Evolutionary conservation across 92 coral and sea anemone species (phyloP).

Genomic region (Palythoa heliodiscus): DNA sequence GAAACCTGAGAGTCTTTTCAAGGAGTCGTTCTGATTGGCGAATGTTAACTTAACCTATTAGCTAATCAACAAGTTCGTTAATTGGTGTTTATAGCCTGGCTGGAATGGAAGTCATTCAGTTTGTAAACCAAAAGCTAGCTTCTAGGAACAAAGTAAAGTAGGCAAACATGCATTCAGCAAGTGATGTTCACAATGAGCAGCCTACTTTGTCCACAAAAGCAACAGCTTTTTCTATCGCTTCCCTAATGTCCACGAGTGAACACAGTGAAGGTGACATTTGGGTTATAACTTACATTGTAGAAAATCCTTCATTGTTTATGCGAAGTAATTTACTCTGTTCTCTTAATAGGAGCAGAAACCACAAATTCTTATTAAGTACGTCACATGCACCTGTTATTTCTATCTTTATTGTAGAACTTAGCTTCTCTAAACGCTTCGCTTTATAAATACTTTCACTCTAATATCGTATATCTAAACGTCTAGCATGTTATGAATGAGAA

Average conservation of each 20-base stretch:
- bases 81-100: conserved; percentile 78
- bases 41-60: conserved; percentile 61
- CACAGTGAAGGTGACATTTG: conserved; percentile 61
- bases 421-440: neutral
- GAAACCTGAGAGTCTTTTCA: conserved; percentile 27
- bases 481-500: neutral
- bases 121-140: conserved; percentile 39
- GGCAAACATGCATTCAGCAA: conserved; percentile 27
- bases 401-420: neutral
- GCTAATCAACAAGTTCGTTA: conserved; percentile 79
- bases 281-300: neutral
- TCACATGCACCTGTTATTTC: neutral
- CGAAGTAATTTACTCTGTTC: conserved; percentile 11
- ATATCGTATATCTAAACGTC: neutral
- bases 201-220: conserved; percentile 81
- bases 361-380: conserved; percentile 20
- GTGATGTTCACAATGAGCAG: conserved; percentile 17
- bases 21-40: conserved; percentile 69
- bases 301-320: neutral
- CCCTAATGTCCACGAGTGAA: conserved; percentile 82
- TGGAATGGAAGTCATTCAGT: conserved; percentile 50
- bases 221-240: conserved; percentile 92
- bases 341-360: conserved; percentile 2
- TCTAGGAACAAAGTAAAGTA: conserved; percentile 17
- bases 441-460: neutral